A percentile compares a stretch with the other conserved stretches of the same genome.
Conservation (phyloP, 2,113 vertebrate genomes). For the Illadopsis cleaveri region DNA sequence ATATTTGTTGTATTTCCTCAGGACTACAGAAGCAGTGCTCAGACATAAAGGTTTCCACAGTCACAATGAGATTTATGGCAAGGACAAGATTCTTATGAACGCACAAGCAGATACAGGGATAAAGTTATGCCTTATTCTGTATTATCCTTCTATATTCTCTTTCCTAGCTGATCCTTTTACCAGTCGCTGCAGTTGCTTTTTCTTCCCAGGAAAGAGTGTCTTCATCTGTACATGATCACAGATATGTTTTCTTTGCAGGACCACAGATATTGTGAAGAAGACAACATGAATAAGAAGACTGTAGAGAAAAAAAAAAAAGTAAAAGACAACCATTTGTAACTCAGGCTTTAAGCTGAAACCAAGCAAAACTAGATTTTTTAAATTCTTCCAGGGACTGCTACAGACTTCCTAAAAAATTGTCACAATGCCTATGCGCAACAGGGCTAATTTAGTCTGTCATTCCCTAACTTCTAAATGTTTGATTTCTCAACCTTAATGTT, state of each 20-base stretch:
- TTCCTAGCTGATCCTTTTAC: background rate
- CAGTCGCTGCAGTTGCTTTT: background rate
- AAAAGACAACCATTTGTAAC: background rate
- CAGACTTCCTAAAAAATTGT: background rate
- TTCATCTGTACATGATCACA: background rate
- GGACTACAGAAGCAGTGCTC: background rate
- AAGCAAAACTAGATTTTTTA: background rate
- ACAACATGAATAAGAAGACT: background rate
- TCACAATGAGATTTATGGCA: background rate
- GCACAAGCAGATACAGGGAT: background rate
- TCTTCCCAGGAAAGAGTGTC: background rate
- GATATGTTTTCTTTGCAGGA: background rate
- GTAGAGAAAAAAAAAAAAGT: background rate
- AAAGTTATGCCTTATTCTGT: background rate
- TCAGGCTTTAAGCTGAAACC: background rate
- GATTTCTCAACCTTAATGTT: slow-evolving; percentile 17
- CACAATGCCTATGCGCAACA: background rate
- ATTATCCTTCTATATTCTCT: background rate
- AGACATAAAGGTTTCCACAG: background rate
- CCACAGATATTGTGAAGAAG: background rate
- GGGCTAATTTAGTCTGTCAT: background rate
- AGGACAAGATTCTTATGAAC: background rate
- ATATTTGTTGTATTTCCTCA: background rate
- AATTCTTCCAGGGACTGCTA: background rate
- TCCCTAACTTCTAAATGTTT: background rate